Percentiles rank a stretch among this genome's conserved stretches.
Conservation (phyloP, 1,140 invertebrate species). For the Nephotettix cincticeps region DNA sequence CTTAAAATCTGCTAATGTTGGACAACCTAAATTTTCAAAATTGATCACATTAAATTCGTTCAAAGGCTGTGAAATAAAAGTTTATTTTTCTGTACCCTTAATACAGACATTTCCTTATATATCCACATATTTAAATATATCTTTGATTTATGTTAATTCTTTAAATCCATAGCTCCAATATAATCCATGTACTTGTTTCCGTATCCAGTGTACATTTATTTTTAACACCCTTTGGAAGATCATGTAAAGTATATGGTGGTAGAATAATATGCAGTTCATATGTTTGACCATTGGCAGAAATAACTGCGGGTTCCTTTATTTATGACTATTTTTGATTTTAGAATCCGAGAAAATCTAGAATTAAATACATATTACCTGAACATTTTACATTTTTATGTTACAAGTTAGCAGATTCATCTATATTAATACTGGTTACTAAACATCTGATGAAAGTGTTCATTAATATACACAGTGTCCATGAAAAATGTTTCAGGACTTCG, state of each 20-base stretch:
- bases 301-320: not conserved
- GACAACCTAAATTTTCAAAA: conserved; percentile 4
- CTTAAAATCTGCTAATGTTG: not conserved
- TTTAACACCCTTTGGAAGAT: not conserved
- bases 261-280: not conserved
- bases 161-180: not conserved
- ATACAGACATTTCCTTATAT: not conserved
- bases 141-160: not conserved
- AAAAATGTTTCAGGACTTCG: too few relatives aligned
- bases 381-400: too few relatives aligned
- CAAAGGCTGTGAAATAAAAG: not conserved
- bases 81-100: not conserved
- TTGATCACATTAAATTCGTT: not conserved
- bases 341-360: not conserved
- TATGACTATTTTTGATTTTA: not conserved
- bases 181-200: not conserved
- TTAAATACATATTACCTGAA: not conserved
- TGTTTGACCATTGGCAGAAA: not conserved
- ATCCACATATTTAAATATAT: not conserved
- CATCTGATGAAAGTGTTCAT: too few relatives aligned
- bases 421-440: too few relatives aligned
- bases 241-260: not conserved
- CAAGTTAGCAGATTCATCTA: too few relatives aligned
- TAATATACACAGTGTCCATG: too few relatives aligned
- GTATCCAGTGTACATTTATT: not conserved